Evolutionary conservation across 92 coral and sea anemone species (phyloP).

Genomic region (Heliopora coerulea): DNA sequence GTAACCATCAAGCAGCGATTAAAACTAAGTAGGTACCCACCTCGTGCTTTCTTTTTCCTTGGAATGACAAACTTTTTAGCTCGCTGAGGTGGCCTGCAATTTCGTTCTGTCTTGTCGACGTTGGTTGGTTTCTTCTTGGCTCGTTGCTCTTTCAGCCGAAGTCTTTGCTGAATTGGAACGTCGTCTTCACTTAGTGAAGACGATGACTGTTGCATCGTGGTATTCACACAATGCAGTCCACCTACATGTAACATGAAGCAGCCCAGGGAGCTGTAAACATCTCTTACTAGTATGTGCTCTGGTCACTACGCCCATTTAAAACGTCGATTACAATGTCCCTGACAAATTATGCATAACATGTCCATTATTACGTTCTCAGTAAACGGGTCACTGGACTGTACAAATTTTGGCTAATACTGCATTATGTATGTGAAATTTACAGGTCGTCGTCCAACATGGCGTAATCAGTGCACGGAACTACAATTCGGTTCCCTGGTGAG

Average conservation of each 20-base stretch:
- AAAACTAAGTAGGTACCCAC: slow-evolving; percentile 32
- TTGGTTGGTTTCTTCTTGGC: not conserved
- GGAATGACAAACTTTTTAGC: slow-evolving; percentile 67
- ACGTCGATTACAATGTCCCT: too few species aligned
- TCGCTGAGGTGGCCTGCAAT: not conserved
- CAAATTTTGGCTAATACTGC: too few species aligned
- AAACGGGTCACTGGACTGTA: too few species aligned
- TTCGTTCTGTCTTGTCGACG: not conserved
- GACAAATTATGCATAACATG: too few species aligned
- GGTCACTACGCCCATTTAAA: too few species aligned
- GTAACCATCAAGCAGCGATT: not conserved
- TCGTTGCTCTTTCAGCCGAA: not conserved
- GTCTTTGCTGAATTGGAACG: not conserved
- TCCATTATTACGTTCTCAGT: too few species aligned
- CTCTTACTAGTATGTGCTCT: too few species aligned
- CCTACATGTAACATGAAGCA: not conserved
- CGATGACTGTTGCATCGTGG: not conserved
- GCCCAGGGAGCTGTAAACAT: too few species aligned
- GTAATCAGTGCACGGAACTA: too few species aligned
- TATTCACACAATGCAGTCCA: not conserved
- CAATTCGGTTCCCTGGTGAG: too few species aligned
- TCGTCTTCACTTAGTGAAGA: slow-evolving; percentile 4
- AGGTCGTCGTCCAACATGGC: too few species aligned
- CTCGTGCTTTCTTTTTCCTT: slow-evolving; percentile 72
- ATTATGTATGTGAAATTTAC: too few species aligned